A percentile compares a stretch with the other conserved stretches of the same genome.
These are phyloP conservation scores for Microcebus griseorufus DNA, from an alignment of 2,113 vertebrate genomes.

Conservation along the genomic window DNA sequence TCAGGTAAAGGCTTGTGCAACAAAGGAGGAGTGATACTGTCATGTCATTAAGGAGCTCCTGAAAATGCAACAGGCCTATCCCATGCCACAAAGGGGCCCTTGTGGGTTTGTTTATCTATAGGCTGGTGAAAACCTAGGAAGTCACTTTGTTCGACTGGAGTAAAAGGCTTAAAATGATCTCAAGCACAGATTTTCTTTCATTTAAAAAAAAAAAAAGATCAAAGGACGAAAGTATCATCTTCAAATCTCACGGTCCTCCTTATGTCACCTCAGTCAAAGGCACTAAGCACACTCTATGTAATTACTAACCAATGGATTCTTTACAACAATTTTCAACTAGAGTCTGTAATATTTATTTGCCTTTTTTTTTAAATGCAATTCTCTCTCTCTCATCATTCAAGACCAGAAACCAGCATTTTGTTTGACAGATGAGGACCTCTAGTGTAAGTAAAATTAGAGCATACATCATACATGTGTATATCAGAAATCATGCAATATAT, in stretches of 20 bases:
- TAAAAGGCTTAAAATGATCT: constrained; percentile 81
- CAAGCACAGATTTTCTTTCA: constrained; percentile 82
- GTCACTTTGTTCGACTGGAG: constrained; percentile 84
- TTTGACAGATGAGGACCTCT: constrained; percentile 13
- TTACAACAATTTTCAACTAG: constrained; percentile 62
- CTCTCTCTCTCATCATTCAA: neutral
- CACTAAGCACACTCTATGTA: constrained; percentile 70
- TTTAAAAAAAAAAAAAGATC: constrained; percentile 80
- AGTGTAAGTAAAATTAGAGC: neutral
- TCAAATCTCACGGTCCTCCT: constrained; percentile 76
- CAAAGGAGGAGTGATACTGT: constrained; percentile 76
- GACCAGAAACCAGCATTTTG: constrained; percentile 38
- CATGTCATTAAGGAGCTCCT: constrained; percentile 80
- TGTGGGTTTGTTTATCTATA: constrained; percentile 87
- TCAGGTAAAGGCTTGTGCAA: constrained; percentile 73
- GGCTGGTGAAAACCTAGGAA: constrained; percentile 85
- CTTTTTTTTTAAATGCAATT: neutral
- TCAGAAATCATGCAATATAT: neutral
- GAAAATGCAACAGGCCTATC: constrained; percentile 75
- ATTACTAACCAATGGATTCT: constrained; percentile 79
- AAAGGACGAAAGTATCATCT: constrained; percentile 85
- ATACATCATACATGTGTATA: neutral
- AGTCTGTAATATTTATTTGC: constrained; percentile 1
- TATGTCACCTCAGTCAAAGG: constrained; percentile 78
- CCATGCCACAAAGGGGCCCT: constrained; percentile 83